Conservation (phyloP, 1,140 invertebrate species). For the Pseudomyrmex concolor region DNA sequence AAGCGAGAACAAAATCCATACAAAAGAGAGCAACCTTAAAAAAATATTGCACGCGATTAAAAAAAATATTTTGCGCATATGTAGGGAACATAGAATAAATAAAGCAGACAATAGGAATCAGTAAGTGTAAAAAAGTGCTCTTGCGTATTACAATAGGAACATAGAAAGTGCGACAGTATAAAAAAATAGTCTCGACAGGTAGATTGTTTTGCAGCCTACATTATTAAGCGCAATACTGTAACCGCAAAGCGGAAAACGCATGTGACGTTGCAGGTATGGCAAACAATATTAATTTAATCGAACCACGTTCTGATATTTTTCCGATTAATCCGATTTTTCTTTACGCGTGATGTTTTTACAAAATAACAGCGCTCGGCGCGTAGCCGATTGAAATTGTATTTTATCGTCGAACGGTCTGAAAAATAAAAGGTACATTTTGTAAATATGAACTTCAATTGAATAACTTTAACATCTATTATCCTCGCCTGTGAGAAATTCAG, state of each 20-base stretch:
- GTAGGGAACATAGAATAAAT: not conserved
- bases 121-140: conserved; percentile 27
- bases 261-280: conserved; percentile 1
- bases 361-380: not conserved
- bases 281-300: conserved; percentile 58
- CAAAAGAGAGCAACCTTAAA: not conserved
- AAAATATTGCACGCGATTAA: not conserved
- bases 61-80: not conserved
- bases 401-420: not conserved
- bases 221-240: conserved; percentile 23
- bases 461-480: not conserved
- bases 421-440: conserved; percentile 26
- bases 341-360: conserved; percentile 45
- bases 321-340: conserved; percentile 44
- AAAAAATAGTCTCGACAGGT: conserved; percentile 15
- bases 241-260: conserved; percentile 1
- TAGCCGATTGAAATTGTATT: conserved; percentile 15
- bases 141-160: conserved; percentile 4
- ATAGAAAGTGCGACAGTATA: conserved; percentile 20
- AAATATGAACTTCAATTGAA: conserved; percentile 4
- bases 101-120: conserved; percentile 4
- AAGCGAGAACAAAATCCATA: not conserved
- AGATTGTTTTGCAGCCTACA: conserved; percentile 17
- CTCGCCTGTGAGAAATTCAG: not conserved
- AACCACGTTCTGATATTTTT: conserved; percentile 44